These are phyloP conservation scores for Idaea aversata DNA, from an alignment of 2,888 invertebrate species.

Conservation along the genomic window DNA sequence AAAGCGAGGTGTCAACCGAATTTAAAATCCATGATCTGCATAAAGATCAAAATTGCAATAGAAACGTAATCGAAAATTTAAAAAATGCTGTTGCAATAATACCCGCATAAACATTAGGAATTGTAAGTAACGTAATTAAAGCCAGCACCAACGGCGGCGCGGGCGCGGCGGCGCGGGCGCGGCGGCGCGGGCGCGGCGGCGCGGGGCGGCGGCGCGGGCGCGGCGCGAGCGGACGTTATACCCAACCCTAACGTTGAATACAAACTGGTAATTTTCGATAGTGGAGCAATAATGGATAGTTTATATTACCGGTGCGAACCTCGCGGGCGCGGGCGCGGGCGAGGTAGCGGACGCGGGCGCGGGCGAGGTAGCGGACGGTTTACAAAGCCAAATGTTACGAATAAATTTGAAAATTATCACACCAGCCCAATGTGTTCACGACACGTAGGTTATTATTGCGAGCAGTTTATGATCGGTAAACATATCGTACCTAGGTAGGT, in stretches of 20 bases:
- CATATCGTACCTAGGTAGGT: neutral
- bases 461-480: neutral
- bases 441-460: constrained; percentile 11
- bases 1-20: neutral
- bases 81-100: neutral
- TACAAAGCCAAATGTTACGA: constrained; percentile 26
- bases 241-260: constrained; percentile 6
- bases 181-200: too few species aligned
- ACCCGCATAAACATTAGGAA: neutral
- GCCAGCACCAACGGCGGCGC: constrained; percentile 6
- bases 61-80: too few species aligned
- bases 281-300: constrained; percentile 16
- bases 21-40: too few species aligned
- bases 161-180: constrained; percentile 11
- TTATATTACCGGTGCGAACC: constrained; percentile 17
- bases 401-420: constrained; percentile 29
- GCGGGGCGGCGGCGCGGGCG: constrained; percentile 14
- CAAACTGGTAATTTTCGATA: constrained; percentile 22
- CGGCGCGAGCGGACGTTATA: constrained; percentile 16
- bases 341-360: neutral
- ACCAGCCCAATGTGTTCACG: constrained; percentile 20
- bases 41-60: neutral
- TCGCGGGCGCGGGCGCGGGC: neutral
- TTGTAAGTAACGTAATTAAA: neutral
- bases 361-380: neutral